A percentile compares a stretch with the other conserved stretches of the same genome.
These are phyloP conservation scores for Rhabdomys dilectus DNA, from an alignment of 2,113 vertebrate species.

Conservation along the genomic window DNA sequence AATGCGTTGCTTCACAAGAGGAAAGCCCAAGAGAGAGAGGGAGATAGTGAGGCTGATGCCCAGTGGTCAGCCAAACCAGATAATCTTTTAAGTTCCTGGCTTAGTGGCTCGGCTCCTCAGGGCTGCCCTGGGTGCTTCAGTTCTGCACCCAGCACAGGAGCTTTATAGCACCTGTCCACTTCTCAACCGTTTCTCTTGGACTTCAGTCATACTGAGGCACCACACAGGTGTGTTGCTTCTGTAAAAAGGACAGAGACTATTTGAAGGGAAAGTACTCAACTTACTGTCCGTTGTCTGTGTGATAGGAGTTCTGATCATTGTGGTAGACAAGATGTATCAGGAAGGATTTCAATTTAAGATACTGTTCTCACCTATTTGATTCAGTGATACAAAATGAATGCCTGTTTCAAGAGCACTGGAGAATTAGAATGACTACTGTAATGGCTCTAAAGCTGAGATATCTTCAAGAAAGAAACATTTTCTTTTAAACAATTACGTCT, in stretches of 20 bases:
- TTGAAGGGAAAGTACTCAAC: background rate
- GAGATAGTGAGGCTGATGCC: too few relatives aligned
- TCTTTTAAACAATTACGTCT: constrained; percentile 60
- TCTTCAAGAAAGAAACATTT: constrained; percentile 11
- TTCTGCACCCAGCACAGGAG: background rate
- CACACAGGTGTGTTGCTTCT: background rate
- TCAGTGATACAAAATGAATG: constrained; percentile 25
- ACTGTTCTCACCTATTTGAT: background rate
- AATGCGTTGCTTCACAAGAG: background rate
- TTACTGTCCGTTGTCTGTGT: background rate
- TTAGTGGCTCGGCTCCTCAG: background rate
- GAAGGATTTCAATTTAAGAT: constrained; percentile 32
- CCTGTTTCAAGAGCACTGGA: constrained; percentile 4
- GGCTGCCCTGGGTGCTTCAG: background rate
- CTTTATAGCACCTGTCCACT: background rate
- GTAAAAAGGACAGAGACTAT: background rate
- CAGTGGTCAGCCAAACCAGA: background rate
- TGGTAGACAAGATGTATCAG: background rate
- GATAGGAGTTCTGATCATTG: background rate
- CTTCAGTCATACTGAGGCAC: background rate
- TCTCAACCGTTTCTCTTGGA: background rate
- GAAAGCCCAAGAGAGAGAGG: background rate
- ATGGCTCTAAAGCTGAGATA: constrained; percentile 36
- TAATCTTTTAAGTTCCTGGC: background rate
- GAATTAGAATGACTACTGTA: constrained; percentile 31